Evolutionary conservation across 2,888 invertebrate genomes (phyloP), one percentile per base, ranked within the genome.

Genomic region (Notodonta dromedarius): DNA sequence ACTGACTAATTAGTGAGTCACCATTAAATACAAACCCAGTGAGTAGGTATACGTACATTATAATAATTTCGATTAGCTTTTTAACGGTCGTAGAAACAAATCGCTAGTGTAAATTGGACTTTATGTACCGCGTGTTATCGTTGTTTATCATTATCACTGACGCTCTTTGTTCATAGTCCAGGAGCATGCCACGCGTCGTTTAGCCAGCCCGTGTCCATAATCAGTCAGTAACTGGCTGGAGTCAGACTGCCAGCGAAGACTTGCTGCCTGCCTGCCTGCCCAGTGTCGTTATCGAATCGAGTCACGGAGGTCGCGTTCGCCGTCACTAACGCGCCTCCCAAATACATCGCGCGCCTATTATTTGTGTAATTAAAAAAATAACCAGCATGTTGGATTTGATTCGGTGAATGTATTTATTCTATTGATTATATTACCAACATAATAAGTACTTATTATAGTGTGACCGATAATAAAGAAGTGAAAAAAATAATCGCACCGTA

Each of bases 261-360:
- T 24, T 1, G 1, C 24, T 24, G 24, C 24, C 24, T 24, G 24
- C 24, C 24, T 24, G 24, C 24, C 24, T 24, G 24, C 1, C 24
- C 24, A 24, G 77, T 77, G 68, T 73, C 70, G 65, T 73, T 66
- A 57, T 64, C 44, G 69, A 63, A 58, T 46, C 62, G 65, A 59
- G 54, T 63, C 64, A 66, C 46, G 56, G 56, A 69, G 75, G 77
- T 66, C 73, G 77, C 60, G 71, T 62, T 46, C 46, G 14, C 39
- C 5, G 24, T 51, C 24, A 14, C 48, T 24, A 16, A 16, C 9
- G n/a, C 4, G 46, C 5, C 46, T 46, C 5, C 46, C 46, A n/a
- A 46, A 46, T 46, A 46, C 46, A n/a, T n/a, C 46, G 46, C 46
- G n/a, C 5, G 4, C n/a, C 46, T 13, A 4, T 11, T 11, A 11